Percentiles rank a stretch among this genome's conserved stretches.
Evolutionary conservation across 2,113 vertebrate genomes (phyloP).

Genomic region (Stegostoma tigrinum): DNA sequence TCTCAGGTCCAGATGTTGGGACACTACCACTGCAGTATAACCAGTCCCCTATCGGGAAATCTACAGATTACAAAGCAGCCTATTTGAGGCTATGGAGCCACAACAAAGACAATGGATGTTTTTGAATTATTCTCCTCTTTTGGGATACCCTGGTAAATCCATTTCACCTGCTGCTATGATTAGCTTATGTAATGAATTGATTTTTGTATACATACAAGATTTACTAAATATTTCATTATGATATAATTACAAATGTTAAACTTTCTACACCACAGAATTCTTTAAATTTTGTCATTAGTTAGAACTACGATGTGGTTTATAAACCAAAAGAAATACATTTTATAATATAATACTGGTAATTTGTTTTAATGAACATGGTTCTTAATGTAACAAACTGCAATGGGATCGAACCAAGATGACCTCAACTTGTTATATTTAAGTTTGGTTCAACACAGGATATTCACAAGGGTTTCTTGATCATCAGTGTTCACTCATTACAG

Average conservation of each 20-base stretch:
- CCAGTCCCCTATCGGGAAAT: conserved; percentile 36
- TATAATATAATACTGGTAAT: too few species aligned
- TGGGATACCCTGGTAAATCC: conserved; percentile 79
- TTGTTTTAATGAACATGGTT: too few species aligned
- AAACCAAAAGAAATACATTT: neutral
- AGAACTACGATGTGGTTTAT: neutral
- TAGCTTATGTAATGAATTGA: neutral
- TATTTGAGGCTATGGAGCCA: conserved; percentile 54
- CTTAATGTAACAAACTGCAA: too few species aligned
- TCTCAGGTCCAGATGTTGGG: too few species aligned
- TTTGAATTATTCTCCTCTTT: conserved; percentile 80
- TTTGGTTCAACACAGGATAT: too few species aligned
- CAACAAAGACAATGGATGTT: conserved; percentile 74
- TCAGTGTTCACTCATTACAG: too few species aligned
- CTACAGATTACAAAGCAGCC: conserved; percentile 49
- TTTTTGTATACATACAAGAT: neutral
- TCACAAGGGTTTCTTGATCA: too few species aligned
- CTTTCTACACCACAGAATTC: neutral
- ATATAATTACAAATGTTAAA: neutral
- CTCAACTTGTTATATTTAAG: too few species aligned
- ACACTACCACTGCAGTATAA: too few species aligned
- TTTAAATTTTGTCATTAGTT: neutral
- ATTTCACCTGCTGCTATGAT: conserved; percentile 70
- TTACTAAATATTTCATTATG: neutral
- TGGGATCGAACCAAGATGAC: too few species aligned